phyloP scores from a whole-genome alignment of 2,797 vertebrate genomes.

The Nannoperca australis region DNA sequence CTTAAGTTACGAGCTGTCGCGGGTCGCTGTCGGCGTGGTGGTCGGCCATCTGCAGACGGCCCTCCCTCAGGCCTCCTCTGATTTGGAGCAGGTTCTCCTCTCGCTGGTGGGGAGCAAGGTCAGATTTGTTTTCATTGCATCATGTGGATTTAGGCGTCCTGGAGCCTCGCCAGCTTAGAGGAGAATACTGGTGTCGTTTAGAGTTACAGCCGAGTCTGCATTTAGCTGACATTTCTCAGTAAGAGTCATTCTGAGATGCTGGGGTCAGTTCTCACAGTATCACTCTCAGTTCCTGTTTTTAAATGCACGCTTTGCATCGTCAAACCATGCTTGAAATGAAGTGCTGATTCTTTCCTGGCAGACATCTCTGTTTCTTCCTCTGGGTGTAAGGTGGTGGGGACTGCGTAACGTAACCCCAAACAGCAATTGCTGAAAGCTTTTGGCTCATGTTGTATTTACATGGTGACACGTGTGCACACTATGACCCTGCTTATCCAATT shows the following conservation, averaged over 20 bases:
- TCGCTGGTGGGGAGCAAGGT: constrained; percentile 97
- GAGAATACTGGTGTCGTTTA: constrained; percentile 25
- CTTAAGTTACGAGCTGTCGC: constrained; percentile 95
- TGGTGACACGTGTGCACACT: constrained; percentile 8
- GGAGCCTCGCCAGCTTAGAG: constrained; percentile 16
- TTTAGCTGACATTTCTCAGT: constrained; percentile 47
- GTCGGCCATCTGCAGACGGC: constrained; percentile 94
- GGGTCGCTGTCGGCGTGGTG: constrained; percentile 94
- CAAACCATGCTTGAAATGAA: constrained; percentile 17
- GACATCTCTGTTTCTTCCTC: constrained; percentile 2
- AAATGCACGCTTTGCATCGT: constrained; percentile 3
- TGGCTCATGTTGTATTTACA: constrained; percentile 34
- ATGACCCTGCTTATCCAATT: neutral
- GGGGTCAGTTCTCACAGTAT: neutral
- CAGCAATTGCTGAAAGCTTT: constrained; percentile 5
- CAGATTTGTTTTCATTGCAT: constrained; percentile 58
- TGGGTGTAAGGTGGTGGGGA: neutral
- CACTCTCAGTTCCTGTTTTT: constrained; percentile 42
- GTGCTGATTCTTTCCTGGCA: constrained; percentile 20
- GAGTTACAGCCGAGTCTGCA: constrained; percentile 47
- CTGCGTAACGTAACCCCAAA: constrained; percentile 11
- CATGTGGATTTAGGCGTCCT: constrained; percentile 30
- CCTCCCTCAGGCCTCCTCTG: constrained; percentile 85
- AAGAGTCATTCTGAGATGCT: neutral
- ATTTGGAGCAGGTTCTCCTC: constrained; percentile 95